Percentiles rank a stretch among this genome's conserved stretches.
Conservation (phyloP, 1,140 invertebrate genomes). For the Phocides pigmalion region DNA sequence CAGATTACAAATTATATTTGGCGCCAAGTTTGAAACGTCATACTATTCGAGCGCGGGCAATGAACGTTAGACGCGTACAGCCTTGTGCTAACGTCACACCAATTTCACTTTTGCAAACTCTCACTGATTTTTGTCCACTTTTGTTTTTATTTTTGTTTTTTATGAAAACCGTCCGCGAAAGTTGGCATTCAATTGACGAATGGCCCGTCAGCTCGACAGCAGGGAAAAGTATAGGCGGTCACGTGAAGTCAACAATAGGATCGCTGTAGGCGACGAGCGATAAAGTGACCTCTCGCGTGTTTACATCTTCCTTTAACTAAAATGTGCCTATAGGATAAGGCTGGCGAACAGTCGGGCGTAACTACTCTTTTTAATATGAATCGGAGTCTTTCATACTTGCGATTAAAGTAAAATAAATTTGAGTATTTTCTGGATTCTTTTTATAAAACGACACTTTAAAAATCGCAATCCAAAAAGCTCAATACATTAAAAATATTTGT, state of each 20-base stretch:
- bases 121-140: conserved; percentile 38
- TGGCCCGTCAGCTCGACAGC: conserved; percentile 37
- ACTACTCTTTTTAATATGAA: not conserved
- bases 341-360: not conserved
- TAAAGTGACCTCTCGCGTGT: conserved; percentile 39
- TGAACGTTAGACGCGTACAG: conserved; percentile 17
- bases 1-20: conserved; percentile 18
- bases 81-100: conserved; percentile 28
- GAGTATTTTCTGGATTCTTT: no score
- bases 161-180: conserved; percentile 55
- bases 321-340: not conserved
- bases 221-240: conserved; percentile 52
- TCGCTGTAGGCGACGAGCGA: conserved; percentile 35
- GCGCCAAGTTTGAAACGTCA: conserved; percentile 38
- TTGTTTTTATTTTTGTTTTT: conserved; percentile 39
- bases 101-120: conserved; percentile 42
- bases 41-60: conserved; percentile 8
- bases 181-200: conserved; percentile 58
- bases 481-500: no score
- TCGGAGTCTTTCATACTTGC: no score
- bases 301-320: conserved; percentile 28
- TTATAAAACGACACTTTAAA: no score
- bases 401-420: no score
- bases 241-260: conserved; percentile 60
- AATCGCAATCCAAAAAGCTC: no score